Base-by-base conservation (phyloP, 1,140 invertebrate genomes). In the Camponotus floridanus region DNA sequence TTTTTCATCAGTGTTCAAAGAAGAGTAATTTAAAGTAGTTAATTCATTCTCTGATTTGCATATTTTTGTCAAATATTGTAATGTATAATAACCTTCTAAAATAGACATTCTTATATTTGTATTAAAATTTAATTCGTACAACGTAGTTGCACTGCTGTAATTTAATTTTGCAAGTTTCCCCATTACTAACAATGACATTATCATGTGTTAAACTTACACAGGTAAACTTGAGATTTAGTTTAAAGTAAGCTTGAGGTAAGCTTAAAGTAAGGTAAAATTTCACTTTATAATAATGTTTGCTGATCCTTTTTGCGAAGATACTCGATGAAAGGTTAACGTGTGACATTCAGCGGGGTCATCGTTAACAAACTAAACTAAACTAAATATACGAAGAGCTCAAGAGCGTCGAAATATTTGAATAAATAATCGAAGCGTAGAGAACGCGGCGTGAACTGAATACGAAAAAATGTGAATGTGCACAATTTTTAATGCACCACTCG, bases 371-470 rank as follows among this genome's bases (percentile, higher is more conserved):
- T 55, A 81, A 81, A 36, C 26, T 55, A 81, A 81, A 81, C 65
- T 33, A 11, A 81, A 59, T 81, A 31, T 31, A n/a, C 26, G 67
- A 7, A 68, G 57, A 45, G 68, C 2, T 26, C 45, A 57, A 26
- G 39, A 78, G 81, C 59, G 21, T 64, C 26, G 21, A 68, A 57
- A 57, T 31, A 67, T 78, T 68, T 51, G 76, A 48, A 80, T 80
- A 42, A 79, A 85, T 64, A 57, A 88, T 76, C 68, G 83, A 80
- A 88, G 85, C 86, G 76, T 79, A 73, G 70, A 87, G 26, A n/a
- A n/a, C 26, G 26, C 26, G 26, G 68, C 70, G 64, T 76, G 78
- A 76, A 85, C 86, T 85, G 88, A 86, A 31, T 84, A 48, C 68
- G 18, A 39, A 61, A 81, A 71, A 73, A 73, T 71, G n/a, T 42